Evolutionary conservation across 2,888 invertebrate species (phyloP), one percentile per base, ranked within the genome.

Genomic region (Epicampocera succincta): DNA sequence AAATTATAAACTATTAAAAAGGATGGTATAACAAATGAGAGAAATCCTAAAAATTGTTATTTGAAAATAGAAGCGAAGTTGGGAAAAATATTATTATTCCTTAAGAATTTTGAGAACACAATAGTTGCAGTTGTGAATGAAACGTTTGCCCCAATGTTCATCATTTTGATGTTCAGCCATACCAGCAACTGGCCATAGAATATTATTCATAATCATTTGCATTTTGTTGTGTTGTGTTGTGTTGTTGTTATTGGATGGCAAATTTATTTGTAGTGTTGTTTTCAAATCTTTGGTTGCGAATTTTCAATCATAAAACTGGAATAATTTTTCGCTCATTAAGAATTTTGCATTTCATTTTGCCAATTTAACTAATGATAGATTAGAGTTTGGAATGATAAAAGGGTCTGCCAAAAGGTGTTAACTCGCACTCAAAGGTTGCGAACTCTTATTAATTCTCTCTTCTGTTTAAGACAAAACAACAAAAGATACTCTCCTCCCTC

Each of bases 171-270:
- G 50, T 46, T 25, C 71, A 71, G 44, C 17, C 38, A 21, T 60
- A 63, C 52, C 54, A 54, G 1, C 19, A 68, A 68, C 50, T 68
- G 50, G 48, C 56, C 63, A 42, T 40, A 76, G 38, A 69, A 69
- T 61, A 61, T 38, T 44, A 52, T 76, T 76, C 52, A 61, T 68
- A 50, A 15, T 42, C 21, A 52, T 52, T 42, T 29, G 25, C 8
- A 21, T 44, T 66, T 66, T 60, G 60, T 79, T 72, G 73, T 73
- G 52, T 73, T 79, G 46, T 60, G 60, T 79, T 72, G 73, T 73
- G 52, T 73, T 79, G 46, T 56, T 42, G 72, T 72, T 76, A 76
- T 72, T 68, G 65, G 76, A 50, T 76, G 71, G 76, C 80, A 80
- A 76, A 80, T 80, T 72, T 72, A 80, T 76, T 54, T 54, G 25